Evolutionary conservation across 2,113 vertebrate genomes (phyloP).

Genomic region (Odontophorus gujanensis): DNA sequence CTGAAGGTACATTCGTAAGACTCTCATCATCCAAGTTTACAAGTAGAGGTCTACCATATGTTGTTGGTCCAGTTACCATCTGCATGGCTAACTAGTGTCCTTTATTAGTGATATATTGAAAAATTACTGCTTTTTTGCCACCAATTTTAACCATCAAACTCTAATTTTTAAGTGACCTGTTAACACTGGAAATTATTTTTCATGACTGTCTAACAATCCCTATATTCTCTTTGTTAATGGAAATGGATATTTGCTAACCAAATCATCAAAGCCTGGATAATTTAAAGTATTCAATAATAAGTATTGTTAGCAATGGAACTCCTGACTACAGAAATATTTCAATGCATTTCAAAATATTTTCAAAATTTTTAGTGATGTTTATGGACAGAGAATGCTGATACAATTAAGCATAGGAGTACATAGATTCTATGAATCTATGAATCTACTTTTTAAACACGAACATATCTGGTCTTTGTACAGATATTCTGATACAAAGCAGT

Average conservation of each 20-base stretch:
- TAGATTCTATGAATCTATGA: no score
- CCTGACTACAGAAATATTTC: background rate
- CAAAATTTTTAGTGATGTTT: background rate
- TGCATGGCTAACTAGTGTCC: background rate
- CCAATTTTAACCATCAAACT: background rate
- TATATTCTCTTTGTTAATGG: background rate
- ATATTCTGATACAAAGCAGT: background rate
- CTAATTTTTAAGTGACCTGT: background rate
- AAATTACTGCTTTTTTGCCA: background rate
- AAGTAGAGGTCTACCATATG: background rate
- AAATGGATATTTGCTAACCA: background rate
- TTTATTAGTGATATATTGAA: background rate
- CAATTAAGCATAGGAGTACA: background rate
- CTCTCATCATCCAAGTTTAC: background rate
- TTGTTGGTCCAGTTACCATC: background rate
- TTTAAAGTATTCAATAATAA: background rate
- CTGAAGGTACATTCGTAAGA: background rate
- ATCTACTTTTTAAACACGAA: background rate
- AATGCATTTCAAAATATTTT: background rate
- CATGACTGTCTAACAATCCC: background rate
- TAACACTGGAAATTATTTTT: background rate
- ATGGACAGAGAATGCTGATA: background rate
- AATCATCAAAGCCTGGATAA: background rate
- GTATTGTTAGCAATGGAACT: background rate
- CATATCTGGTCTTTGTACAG: background rate